These are phyloP conservation scores for Sceloporus tristichus DNA, from an alignment of 2,113 vertebrate species.

Conservation along the genomic window DNA sequence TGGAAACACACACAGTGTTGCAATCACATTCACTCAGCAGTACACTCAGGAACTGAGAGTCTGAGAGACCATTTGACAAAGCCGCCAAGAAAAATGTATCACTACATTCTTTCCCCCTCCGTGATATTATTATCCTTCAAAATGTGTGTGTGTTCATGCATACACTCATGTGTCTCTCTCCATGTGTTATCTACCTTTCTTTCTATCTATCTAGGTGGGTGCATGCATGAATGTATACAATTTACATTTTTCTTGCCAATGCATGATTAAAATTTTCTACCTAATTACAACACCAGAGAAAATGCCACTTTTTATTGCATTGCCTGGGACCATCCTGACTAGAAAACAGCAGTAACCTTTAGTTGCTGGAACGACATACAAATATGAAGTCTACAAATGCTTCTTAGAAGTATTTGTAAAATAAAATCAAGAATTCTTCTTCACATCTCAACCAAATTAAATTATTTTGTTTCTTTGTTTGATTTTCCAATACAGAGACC, in stretches of 20 bases:
- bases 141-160: not conserved
- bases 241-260: not conserved
- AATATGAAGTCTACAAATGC: not conserved
- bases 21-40: not conserved
- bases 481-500: too few relatives aligned
- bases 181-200: too few relatives aligned
- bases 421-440: not conserved
- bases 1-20: not conserved
- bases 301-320: not conserved
- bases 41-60: not conserved
- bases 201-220: not conserved
- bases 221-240: too few relatives aligned
- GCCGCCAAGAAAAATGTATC: not conserved
- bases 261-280: not conserved
- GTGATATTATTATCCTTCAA: not conserved
- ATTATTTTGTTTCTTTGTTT: too few relatives aligned
- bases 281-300: not conserved
- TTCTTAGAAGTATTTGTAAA: not conserved
- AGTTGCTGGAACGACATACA: not conserved
- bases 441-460: not conserved
- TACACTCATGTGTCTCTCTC: too few relatives aligned
- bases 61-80: not conserved
- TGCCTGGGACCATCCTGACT: not conserved
- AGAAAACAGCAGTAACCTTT: not conserved
- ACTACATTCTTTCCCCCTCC: too few relatives aligned